Percentiles rank a stretch among this genome's conserved stretches.
Conservation (phyloP, 2,113 vertebrate species). For the Macrotus californicus region DNA sequence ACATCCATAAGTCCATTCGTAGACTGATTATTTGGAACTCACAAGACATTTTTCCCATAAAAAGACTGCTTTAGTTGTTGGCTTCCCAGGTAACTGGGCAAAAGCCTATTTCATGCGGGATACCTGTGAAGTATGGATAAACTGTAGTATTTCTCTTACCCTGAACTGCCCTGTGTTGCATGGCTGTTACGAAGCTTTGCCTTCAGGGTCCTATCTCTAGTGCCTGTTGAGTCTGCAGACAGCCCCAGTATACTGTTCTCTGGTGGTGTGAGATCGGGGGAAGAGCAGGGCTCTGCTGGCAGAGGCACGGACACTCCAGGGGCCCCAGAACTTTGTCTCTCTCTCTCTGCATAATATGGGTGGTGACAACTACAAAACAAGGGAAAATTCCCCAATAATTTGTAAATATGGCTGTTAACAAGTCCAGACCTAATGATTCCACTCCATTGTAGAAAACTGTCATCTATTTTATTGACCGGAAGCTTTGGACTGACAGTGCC, state of each 20-base stretch:
- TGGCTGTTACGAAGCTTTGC: neutral
- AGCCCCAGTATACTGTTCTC: neutral
- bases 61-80: neutral
- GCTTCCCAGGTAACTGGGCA: neutral
- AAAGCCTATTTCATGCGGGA: neutral
- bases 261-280: neutral
- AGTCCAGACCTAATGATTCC: neutral
- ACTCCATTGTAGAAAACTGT: neutral
- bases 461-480: neutral
- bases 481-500: neutral
- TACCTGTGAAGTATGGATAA: neutral
- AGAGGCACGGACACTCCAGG: neutral
- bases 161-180: neutral
- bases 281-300: neutral
- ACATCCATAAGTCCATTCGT: neutral
- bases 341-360: neutral
- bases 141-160: neutral
- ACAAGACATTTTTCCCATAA: neutral
- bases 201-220: neutral
- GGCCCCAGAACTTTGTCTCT: neutral
- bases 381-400: neutral
- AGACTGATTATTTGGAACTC: neutral
- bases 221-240: neutral
- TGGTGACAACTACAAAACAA: neutral
- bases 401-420: slow-evolving; percentile 1